Evolutionary conservation across 2,113 vertebrate genomes (phyloP).

Genomic region (Leucoraja erinaceus): DNA sequence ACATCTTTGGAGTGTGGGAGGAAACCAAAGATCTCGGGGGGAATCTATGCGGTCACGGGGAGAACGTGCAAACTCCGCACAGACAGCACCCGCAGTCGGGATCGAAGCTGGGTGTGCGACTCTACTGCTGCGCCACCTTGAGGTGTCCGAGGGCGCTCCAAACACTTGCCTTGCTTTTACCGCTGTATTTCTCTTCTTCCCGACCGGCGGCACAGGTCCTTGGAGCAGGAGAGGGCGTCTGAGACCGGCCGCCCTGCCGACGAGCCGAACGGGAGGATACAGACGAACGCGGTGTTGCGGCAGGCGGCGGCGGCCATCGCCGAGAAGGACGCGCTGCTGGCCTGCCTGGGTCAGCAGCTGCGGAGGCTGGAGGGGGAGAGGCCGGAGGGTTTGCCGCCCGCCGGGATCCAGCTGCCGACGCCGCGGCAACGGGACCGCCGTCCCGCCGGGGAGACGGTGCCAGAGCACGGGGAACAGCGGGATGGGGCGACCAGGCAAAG

Average conservation of each 20-base stretch:
- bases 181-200: too few species aligned
- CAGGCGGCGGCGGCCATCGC: slow-evolving; percentile 45
- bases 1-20: too few species aligned
- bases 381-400: too few species aligned
- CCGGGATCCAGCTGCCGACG: slow-evolving; percentile 41
- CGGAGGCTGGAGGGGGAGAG: background rate
- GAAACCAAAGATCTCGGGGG: too few species aligned
- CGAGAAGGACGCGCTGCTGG: background rate
- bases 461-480: slow-evolving; percentile 42
- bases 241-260: slow-evolving; percentile 41
- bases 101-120: too few species aligned
- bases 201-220: slow-evolving; percentile 41
- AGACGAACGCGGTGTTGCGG: slow-evolving; percentile 44
- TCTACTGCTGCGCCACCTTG: too few species aligned
- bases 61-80: too few species aligned
- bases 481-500: slow-evolving; percentile 18
- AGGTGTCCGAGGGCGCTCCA: too few species aligned
- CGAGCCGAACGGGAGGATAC: slow-evolving; percentile 45
- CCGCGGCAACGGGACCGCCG: background rate
- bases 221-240: slow-evolving; percentile 39
- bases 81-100: too few species aligned
- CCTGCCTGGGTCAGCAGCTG: background rate
- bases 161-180: too few species aligned
- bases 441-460: slow-evolving; percentile 37
- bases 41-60: too few species aligned